Evolutionary conservation across 1,140 invertebrate species (phyloP), one percentile per base, ranked within the genome.

Genomic region (Drosophila subobscura): DNA sequence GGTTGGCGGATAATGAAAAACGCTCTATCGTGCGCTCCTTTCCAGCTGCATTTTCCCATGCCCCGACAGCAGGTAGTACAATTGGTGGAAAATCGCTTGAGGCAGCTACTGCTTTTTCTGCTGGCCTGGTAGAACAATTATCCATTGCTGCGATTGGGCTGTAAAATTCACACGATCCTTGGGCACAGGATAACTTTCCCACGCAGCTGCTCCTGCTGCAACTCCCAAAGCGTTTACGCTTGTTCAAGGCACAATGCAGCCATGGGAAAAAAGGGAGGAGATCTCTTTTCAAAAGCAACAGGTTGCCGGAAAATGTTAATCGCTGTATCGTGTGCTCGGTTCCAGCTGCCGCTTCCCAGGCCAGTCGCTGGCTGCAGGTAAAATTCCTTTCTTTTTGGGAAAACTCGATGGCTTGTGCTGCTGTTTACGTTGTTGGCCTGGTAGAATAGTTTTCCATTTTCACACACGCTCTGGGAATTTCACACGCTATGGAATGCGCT

Each of bases 271-370:
- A 37, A 10, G 3, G 33, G 33, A 10, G 29, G 3, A 8, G 10
- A 37, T 12, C 33, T 10, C 7, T 66, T 40, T 59, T 58, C 29
- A 64, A 40, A 71, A 5, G 29, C 53, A 71, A 71, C 66, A 71
- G 54, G 66, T 71, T 40, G 22, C 40, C 46, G 67, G 41, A 71
- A 57, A 10, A 49, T 12, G 10, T 4, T 37, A 37, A 25, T 16
- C 16, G 27, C n/a, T 33, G 49, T n/a, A 55, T 55, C 58, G 61
- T 65, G 61, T 63, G 61, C 61, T 25, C 37, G 29, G 3, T 14
- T 1, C 14, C 60, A 65, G 45, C 59, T 66, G 63, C 60, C 37
- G 3, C 25, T 58, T 71, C 53, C 25, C 67, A 70, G 67, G 45
- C 27, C 67, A 70, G 67, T 27, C 27, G 1, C 37, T 22, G n/a